Evolutionary conservation across 92 coral and sea anemone species (phyloP).

Genomic region (Parazoanthus atlanticus): DNA sequence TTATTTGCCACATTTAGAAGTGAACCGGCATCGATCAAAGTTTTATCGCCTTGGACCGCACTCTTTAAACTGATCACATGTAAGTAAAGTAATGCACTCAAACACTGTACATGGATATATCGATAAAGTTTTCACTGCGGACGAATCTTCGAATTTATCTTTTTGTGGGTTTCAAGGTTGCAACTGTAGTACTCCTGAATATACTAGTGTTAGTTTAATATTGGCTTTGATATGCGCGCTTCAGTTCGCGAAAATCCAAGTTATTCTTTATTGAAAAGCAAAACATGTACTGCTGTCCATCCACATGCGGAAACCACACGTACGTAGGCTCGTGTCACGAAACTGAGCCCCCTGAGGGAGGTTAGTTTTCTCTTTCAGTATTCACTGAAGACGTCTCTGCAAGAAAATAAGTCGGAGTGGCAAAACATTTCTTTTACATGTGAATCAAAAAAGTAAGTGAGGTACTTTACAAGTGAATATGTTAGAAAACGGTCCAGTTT

Average conservation of each 20-base stretch:
- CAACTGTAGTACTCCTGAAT: background rate
- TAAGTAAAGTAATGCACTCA: no score
- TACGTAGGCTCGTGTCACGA: background rate
- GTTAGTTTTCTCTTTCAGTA: background rate
- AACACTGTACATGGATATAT: no score
- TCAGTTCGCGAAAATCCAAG: background rate
- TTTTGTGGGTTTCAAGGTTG: no score
- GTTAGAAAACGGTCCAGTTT: background rate
- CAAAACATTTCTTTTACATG: background rate
- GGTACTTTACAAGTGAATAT: background rate
- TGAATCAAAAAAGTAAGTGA: background rate
- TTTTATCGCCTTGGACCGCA: background rate
- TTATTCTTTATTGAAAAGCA: background rate
- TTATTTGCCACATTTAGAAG: background rate
- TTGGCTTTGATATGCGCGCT: background rate
- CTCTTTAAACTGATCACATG: no score
- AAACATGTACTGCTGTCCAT: background rate
- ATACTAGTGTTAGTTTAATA: background rate
- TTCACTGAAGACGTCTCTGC: background rate
- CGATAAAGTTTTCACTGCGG: background rate
- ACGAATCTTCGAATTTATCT: background rate
- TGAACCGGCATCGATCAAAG: background rate
- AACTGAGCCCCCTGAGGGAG: background rate
- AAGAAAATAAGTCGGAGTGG: background rate
- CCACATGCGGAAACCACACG: no score